Evolutionary conservation across 2,888 invertebrate genomes (phyloP).

Genomic region (Napeogenes sylphis): DNA sequence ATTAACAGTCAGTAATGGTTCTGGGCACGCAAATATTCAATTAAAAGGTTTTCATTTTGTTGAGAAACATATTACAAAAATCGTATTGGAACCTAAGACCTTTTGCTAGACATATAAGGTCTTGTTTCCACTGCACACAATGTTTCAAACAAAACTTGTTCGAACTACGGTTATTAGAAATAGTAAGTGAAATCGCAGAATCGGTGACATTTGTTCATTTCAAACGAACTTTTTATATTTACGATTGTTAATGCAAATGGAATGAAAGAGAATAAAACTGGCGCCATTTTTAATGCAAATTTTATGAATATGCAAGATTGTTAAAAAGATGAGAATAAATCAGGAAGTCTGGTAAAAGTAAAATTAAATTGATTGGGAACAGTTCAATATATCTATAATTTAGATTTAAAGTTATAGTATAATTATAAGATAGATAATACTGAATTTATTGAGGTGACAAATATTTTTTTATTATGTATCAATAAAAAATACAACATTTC

Average conservation of each 20-base stretch:
- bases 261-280: not conserved
- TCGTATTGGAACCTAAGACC: constrained; percentile 6
- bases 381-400: too few species aligned
- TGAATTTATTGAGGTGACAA: too few species aligned
- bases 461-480: too few species aligned
- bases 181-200: constrained; percentile 20
- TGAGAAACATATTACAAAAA: constrained; percentile 6
- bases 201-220: constrained; percentile 21
- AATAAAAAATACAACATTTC: too few species aligned
- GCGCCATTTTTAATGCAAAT: constrained; percentile 2
- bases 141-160: constrained; percentile 3
- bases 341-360: too few species aligned
- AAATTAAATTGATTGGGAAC: too few species aligned
- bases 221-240: constrained; percentile 12
- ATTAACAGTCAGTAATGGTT: constrained; percentile 37
- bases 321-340: not conserved
- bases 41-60: constrained; percentile 29
- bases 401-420: too few species aligned
- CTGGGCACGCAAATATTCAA: constrained; percentile 38
- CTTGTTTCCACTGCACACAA: too few species aligned
- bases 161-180: constrained; percentile 17
- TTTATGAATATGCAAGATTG: not conserved
- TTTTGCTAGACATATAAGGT: not conserved
- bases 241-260: not conserved
- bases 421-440: too few species aligned